Conservation (phyloP, 2,888 invertebrate species). For the Dryomyza anilis region DNA sequence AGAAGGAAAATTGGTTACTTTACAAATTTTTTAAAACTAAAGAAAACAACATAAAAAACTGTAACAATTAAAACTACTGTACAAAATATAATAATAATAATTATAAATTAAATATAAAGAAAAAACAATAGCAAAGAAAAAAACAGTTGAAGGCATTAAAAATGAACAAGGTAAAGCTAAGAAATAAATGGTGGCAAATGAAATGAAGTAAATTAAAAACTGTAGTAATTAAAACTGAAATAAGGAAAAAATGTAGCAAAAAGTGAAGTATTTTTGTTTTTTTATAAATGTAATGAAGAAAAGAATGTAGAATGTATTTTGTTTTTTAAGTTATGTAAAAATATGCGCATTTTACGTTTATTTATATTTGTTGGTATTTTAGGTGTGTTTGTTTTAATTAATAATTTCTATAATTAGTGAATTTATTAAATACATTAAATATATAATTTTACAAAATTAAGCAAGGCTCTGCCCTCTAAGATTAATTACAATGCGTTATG, state of each 20-base stretch:
- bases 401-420: background rate
- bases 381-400: constrained; percentile 2
- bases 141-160: background rate
- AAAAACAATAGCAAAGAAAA: background rate
- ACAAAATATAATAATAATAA: constrained; percentile 2
- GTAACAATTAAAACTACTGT: background rate
- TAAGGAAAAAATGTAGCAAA: too few species aligned
- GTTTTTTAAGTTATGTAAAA: constrained; percentile 10
- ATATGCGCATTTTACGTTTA: background rate
- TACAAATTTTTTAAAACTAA: background rate
- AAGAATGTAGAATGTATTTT: too few species aligned
- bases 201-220: too few species aligned
- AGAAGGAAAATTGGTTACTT: background rate
- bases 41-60: background rate
- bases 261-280: too few species aligned
- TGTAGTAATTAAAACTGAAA: too few species aligned
- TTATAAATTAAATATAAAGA: background rate
- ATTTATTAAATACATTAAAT: constrained; percentile 2
- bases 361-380: constrained; percentile 13
- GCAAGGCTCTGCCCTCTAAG: constrained; percentile 19
- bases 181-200: background rate
- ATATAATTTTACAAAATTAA: constrained; percentile 14
- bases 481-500: background rate
- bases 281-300: too few species aligned
- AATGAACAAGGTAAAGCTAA: background rate